Conservation (phyloP, 2,888 invertebrate species). For the Keiferia lycopersicella region DNA sequence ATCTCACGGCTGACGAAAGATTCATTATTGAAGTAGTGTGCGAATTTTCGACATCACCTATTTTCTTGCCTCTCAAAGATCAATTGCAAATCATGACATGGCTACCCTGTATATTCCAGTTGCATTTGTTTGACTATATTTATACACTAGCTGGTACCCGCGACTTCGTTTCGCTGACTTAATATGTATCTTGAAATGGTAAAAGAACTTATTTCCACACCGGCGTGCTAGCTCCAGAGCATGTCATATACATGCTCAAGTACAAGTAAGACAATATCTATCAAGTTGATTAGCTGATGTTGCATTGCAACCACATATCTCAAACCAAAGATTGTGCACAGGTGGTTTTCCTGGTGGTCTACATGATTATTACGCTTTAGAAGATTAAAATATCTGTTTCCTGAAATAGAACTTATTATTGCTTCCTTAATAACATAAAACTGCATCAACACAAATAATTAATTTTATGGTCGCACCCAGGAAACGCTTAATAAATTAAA, state of each 20-base stretch:
- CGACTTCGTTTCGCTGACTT: too few relatives aligned
- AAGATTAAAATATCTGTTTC: not conserved
- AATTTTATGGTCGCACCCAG: conserved; percentile 13
- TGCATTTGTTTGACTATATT: not conserved
- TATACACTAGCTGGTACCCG: too few relatives aligned
- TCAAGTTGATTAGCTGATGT: too few relatives aligned
- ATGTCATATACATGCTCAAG: too few relatives aligned
- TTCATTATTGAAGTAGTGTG: not conserved
- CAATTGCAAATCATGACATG: not conserved
- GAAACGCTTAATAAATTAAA: conserved; percentile 14
- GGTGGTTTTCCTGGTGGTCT: too few relatives aligned
- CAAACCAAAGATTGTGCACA: too few relatives aligned
- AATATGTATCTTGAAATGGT: too few relatives aligned
- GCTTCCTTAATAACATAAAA: conserved; percentile 15
- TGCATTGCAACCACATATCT: too few relatives aligned
- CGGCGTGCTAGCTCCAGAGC: too few relatives aligned
- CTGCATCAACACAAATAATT: conserved; percentile 14
- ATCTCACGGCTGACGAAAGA: not conserved
- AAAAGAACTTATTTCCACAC: too few relatives aligned
- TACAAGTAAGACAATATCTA: too few relatives aligned
- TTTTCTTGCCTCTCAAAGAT: not conserved
- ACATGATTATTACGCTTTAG: not conserved
- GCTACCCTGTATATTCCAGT: not conserved
- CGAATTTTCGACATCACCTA: not conserved
- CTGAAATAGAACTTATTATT: not conserved